Conservation (phyloP, 2,888 invertebrate species). For the Noctua pronuba region DNA sequence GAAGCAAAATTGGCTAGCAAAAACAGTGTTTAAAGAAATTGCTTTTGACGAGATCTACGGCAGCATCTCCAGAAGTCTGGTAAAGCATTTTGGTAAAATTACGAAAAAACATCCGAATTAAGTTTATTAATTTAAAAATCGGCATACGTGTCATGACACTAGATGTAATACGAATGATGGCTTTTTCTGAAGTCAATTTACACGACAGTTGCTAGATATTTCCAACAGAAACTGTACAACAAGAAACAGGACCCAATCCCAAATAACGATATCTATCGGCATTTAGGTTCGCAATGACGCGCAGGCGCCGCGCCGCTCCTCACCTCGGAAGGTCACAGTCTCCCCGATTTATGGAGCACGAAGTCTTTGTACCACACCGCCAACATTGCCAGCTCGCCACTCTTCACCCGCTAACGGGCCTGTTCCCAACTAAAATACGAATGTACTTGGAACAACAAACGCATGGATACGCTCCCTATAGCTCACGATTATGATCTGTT, state of each 20-base stretch:
- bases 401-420: conserved; percentile 77
- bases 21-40: background rate
- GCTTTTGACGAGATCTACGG: background rate
- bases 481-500: conserved; percentile 68
- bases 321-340: conserved; percentile 80
- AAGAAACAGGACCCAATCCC: conserved; percentile 37
- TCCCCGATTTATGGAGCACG: conserved; percentile 86
- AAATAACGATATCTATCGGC: conserved; percentile 57
- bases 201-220: background rate
- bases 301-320: conserved; percentile 65
- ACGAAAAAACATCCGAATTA: background rate
- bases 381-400: conserved; percentile 78
- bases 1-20: background rate
- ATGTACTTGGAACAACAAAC: conserved; percentile 64
- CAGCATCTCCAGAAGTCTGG: background rate
- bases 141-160: background rate
- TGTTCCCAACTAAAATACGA: conserved; percentile 75
- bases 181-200: background rate
- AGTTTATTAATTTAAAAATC: background rate
- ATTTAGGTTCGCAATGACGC: conserved; percentile 69
- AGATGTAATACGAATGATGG: background rate
- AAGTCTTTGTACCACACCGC: conserved; percentile 84
- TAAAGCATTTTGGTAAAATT: background rate
- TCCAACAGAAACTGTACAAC: conserved; percentile 1
- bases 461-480: conserved; percentile 63